Evolutionary conservation across 2,888 invertebrate genomes (phyloP).

Genomic region (Nineta flava): DNA sequence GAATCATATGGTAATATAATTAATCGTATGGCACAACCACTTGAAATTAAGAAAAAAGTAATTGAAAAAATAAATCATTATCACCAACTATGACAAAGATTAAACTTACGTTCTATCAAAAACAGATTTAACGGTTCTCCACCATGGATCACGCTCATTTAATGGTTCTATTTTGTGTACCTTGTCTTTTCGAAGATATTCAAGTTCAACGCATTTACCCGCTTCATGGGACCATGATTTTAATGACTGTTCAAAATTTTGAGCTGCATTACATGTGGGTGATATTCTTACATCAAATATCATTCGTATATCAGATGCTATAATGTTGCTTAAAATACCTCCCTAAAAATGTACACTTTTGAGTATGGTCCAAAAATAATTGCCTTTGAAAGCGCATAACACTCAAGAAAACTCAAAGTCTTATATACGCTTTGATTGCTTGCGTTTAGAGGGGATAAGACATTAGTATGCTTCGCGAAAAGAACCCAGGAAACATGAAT

Average conservation of each 20-base stretch:
- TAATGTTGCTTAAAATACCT: slow-evolving; percentile 80
- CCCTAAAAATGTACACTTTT: slow-evolving; percentile 41
- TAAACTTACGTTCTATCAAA: slow-evolving; percentile 27
- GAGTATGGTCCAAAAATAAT: no score
- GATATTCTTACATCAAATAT: slow-evolving; percentile 61
- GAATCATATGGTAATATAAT: slow-evolving; percentile 83
- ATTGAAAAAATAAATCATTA: slow-evolving; percentile 6
- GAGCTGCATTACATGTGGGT: slow-evolving; percentile 40
- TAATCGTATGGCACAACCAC: slow-evolving; percentile 46
- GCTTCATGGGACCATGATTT: slow-evolving; percentile 35
- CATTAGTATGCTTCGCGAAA: no score
- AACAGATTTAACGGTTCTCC: slow-evolving; percentile 38
- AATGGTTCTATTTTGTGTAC: slow-evolving; percentile 32
- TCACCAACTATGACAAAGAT: no score
- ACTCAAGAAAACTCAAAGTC: no score
- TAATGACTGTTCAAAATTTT: slow-evolving; percentile 36
- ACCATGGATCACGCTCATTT: slow-evolving; percentile 38
- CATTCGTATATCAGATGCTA: slow-evolving; percentile 65
- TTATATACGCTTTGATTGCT: no score
- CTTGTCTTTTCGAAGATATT: slow-evolving; percentile 34
- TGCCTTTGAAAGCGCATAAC: no score
- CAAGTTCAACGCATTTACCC: slow-evolving; percentile 36
- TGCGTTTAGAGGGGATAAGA: no score
- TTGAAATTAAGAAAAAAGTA: slow-evolving; percentile 30
- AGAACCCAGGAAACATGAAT: no score